These are phyloP conservation scores for Holothuria leucospilota DNA, from an alignment of 53 echinoderm and acorn worm genomes.

Conservation along the genomic window DNA sequence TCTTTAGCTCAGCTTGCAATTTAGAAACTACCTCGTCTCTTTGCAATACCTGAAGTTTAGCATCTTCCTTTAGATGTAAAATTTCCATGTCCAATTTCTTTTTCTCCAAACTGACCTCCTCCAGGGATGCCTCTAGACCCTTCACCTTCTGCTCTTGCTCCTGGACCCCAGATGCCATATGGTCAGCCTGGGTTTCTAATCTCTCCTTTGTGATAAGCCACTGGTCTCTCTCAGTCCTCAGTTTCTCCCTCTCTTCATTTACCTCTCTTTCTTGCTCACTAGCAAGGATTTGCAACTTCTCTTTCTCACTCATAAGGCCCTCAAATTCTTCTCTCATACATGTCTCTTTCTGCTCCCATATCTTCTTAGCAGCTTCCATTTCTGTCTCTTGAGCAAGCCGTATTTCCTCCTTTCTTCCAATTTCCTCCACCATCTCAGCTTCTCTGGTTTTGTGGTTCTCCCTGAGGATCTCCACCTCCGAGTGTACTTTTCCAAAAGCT, in stretches of 20 bases:
- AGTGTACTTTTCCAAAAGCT: conserved; percentile 20
- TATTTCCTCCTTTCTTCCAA: neutral
- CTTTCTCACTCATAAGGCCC: conserved; percentile 18
- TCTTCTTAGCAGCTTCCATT: conserved; percentile 15
- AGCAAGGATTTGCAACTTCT: neutral
- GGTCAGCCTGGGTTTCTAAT: neutral
- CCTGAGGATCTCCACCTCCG: conserved; percentile 9
- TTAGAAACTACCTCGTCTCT: conserved; percentile 25
- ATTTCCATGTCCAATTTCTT: conserved; percentile 36
- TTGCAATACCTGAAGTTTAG: conserved; percentile 1
- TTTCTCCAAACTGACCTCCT: conserved; percentile 21
- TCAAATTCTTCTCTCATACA: conserved; percentile 10
- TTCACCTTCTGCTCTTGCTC: conserved; percentile 31
- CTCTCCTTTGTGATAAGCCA: neutral
- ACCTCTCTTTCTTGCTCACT: neutral
- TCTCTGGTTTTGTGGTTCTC: conserved; percentile 10
- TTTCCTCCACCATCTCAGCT: neutral
- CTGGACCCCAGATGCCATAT: neutral
- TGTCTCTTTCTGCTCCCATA: conserved; percentile 4
- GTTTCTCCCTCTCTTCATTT: neutral
- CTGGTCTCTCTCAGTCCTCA: neutral
- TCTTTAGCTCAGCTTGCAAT: conserved; percentile 9
- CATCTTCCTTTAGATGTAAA: conserved; percentile 20
- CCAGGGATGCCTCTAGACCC: conserved; percentile 10
- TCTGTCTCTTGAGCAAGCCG: conserved; percentile 6